A percentile compares a stretch with the other conserved stretches of the same genome.
Evolutionary conservation across 1,140 invertebrate species (phyloP).

Genomic region (Drosophila littoralis): DNA sequence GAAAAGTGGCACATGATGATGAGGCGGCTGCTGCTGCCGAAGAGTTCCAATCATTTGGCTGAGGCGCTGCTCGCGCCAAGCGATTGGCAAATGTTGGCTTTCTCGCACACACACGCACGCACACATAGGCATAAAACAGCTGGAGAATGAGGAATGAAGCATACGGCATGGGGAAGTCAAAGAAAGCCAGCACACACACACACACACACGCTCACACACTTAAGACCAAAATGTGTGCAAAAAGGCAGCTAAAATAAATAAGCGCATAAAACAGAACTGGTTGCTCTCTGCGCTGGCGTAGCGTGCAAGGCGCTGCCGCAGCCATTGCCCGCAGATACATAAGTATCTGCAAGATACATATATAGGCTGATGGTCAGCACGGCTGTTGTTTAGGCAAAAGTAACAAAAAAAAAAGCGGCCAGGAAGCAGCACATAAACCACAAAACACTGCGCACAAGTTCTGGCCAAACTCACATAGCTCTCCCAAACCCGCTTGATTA

Average conservation of each 20-base stretch:
- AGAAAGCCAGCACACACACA: conserved; percentile 41
- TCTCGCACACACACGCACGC: conserved; percentile 42
- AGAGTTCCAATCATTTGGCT: conserved; percentile 73
- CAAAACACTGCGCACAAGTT: conserved; percentile 4
- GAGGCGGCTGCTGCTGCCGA: conserved; percentile 51
- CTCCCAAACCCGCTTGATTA: conserved; percentile 6
- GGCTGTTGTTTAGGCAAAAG: conserved; percentile 56
- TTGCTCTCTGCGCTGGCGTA: conserved; percentile 42
- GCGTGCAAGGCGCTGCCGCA: conserved; percentile 26
- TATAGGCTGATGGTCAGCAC: conserved; percentile 45
- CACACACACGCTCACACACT: conserved; percentile 30
- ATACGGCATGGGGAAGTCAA: conserved; percentile 21
- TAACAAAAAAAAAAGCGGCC: conserved; percentile 15
- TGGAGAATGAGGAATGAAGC: conserved; percentile 26
- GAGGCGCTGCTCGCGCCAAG: conserved; percentile 51
- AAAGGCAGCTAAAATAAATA: conserved; percentile 71
- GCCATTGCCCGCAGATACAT: conserved; percentile 33
- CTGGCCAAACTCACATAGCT: conserved; percentile 10
- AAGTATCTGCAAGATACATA: conserved; percentile 63
- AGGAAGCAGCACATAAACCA: conserved; percentile 25
- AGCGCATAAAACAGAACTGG: conserved; percentile 67
- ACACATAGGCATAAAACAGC: conserved; percentile 20
- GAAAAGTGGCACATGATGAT: conserved; percentile 81
- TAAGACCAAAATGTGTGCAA: conserved; percentile 60
- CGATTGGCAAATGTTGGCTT: conserved; percentile 77